Percentiles rank a stretch among this genome's conserved stretches.
Conservation (phyloP, 2,888 invertebrate genomes). For the Diaprepes abbreviatus region DNA sequence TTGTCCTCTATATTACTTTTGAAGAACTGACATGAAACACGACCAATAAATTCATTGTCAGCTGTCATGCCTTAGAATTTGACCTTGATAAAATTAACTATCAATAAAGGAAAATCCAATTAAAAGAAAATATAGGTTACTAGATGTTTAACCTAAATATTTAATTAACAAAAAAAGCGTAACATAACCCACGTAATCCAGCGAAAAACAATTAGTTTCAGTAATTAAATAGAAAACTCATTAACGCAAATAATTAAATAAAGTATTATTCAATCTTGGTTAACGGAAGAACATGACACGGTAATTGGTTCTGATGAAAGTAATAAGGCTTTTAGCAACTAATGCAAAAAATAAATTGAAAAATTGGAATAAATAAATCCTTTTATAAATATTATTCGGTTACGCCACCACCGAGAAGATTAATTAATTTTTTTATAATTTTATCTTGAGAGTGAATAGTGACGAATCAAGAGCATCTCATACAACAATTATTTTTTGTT, state of each 20-base stretch:
- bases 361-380: background rate
- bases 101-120: no score
- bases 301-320: constrained; percentile 1
- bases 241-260: constrained; percentile 2
- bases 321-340: background rate
- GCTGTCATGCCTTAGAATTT: no score
- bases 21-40: no score
- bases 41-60: no score
- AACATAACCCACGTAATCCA: background rate
- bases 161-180: background rate
- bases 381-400: background rate
- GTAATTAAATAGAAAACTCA: background rate
- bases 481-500: no score
- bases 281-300: background rate
- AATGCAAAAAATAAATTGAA: background rate
- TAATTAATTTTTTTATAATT: no score
- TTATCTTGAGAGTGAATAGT: no score
- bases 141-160: background rate
- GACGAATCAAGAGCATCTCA: no score
- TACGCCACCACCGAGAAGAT: no score
- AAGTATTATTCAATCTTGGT: background rate
- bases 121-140: background rate
- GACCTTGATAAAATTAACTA: no score
- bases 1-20: no score
- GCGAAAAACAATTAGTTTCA: background rate